Evolutionary conservation across 1,140 invertebrate genomes (phyloP).

Genomic region (Sinella curviseta): DNA sequence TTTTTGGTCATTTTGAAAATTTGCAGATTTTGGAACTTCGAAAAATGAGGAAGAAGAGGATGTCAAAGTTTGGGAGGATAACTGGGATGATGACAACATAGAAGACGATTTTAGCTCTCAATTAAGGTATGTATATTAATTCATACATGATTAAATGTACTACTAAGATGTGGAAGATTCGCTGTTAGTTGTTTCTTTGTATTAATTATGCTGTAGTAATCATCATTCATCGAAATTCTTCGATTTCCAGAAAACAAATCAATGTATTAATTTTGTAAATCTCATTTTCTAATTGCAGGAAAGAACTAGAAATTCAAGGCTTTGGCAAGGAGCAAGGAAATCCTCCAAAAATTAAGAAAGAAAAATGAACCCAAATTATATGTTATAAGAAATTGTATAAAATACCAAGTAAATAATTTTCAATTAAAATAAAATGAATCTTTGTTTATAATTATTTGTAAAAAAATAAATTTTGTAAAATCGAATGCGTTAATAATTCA

Average conservation of each 20-base stretch:
- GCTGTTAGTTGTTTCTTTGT: too few relatives aligned
- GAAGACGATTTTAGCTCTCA: slow-evolving; percentile 97
- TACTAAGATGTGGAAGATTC: too few relatives aligned
- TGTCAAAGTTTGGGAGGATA: slow-evolving; percentile 98
- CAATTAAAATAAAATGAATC: too few relatives aligned
- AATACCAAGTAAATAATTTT: too few relatives aligned
- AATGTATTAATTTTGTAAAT: background rate
- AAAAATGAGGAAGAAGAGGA: slow-evolving; percentile 88
- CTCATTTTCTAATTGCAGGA: background rate
- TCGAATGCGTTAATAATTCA: too few relatives aligned
- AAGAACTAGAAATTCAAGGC: slow-evolving; percentile 16
- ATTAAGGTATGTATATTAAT: slow-evolving; percentile 66
- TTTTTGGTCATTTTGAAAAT: background rate
- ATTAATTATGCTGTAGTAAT: slow-evolving; percentile 4
- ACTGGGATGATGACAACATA: slow-evolving; percentile 98
- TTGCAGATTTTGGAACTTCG: background rate
- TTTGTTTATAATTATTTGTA: too few relatives aligned
- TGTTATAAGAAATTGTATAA: too few relatives aligned
- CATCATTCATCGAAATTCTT: background rate
- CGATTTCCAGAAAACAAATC: too few relatives aligned
- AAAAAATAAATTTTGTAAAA: too few relatives aligned
- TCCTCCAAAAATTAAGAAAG: background rate
- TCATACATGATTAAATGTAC: too few relatives aligned
- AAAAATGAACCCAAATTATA: too few relatives aligned
- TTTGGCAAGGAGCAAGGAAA: background rate